Evolutionary conservation across 1,140 invertebrate species (phyloP).

Genomic region (Heterodera schachtii): DNA sequence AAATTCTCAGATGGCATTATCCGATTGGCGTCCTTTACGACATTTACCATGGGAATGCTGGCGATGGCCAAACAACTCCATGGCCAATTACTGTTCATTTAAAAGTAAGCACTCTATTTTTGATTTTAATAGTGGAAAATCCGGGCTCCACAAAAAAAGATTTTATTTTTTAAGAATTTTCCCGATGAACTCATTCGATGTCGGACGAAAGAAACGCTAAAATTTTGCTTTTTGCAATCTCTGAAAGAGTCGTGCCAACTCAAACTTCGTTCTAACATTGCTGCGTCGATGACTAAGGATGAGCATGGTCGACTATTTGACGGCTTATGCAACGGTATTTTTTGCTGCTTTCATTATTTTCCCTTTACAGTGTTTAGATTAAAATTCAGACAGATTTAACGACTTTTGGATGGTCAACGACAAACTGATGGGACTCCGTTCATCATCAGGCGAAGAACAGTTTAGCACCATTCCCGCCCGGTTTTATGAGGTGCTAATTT

Average conservation of each 20-base stretch:
- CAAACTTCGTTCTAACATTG: constrained; percentile 87
- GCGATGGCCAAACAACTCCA: constrained; percentile 78
- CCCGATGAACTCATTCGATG: constrained; percentile 70
- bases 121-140: too few relatives aligned
- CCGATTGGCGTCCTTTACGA: constrained; percentile 93
- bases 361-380: neutral
- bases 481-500: constrained; percentile 46
- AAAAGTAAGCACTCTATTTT: constrained; percentile 71
- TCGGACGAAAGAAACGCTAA: constrained; percentile 79
- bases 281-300: constrained; percentile 93
- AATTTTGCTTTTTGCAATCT: constrained; percentile 88
- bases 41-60: constrained; percentile 71
- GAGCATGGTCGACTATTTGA: constrained; percentile 95
- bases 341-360: constrained; percentile 6
- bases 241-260: constrained; percentile 96
- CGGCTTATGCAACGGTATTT: constrained; percentile 83
- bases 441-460: constrained; percentile 62
- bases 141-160: constrained; percentile 54
- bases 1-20: constrained; percentile 90
- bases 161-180: constrained; percentile 69
- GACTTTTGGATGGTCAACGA: constrained; percentile 97
- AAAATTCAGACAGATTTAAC: constrained; percentile 86
- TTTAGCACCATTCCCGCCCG: constrained; percentile 68
- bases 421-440: constrained; percentile 82
- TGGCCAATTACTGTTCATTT: constrained; percentile 95